Base-by-base conservation (phyloP, 2,797 vertebrate species). In the Argyrosomus regius region DNA sequence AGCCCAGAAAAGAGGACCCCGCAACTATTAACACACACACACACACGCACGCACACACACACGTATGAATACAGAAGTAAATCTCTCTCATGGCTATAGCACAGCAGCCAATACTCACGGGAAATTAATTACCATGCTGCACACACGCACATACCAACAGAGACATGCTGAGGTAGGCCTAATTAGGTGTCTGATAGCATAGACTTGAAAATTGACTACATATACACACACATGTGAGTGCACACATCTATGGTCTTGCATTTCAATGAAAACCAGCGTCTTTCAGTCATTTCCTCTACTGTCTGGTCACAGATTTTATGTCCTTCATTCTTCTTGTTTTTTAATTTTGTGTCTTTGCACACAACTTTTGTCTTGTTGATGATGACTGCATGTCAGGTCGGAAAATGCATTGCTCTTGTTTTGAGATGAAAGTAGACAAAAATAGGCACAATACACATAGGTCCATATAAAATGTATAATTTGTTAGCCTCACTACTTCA, bases 91-190 rank as follows among this genome's bases (percentile, higher is more conserved):
- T 77, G 68, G 56, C 74, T 78, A 56, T 54, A 59, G 66, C 77
- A 75, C 67, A 72, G 77, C 77, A 82, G 62, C 66, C 66, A 79
- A 58, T 87, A 78, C 90, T 88, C 86, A 52, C 1, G 82, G 90
- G 90, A 89, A 90, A 91, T 93, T 77, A 92, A 93, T 93, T 91
- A 89, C 56, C 77, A 84, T 81, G 85, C 85, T 84, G 35, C 72
- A 66, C 73, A 74, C 68, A 81, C 50, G 48, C 56, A 64, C 60
- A 70, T 45, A 58, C 70, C 75, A 62, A 69, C 71, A 84, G 63
- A 83, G 85, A 86, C 80, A 75, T 91, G 88, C 91, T 92, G 93
- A 92, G 84, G 80, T 90, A 87, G 87, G 83, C 85, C 89, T 92
- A 91, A 93, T 93, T 89, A 89, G 83, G 81, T 85, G 66, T 86